A percentile compares a stretch with the other conserved stretches of the same genome.
Evolutionary conservation across 2,113 vertebrate species (phyloP).

Genomic region (Shinisaurus crocodilurus): DNA sequence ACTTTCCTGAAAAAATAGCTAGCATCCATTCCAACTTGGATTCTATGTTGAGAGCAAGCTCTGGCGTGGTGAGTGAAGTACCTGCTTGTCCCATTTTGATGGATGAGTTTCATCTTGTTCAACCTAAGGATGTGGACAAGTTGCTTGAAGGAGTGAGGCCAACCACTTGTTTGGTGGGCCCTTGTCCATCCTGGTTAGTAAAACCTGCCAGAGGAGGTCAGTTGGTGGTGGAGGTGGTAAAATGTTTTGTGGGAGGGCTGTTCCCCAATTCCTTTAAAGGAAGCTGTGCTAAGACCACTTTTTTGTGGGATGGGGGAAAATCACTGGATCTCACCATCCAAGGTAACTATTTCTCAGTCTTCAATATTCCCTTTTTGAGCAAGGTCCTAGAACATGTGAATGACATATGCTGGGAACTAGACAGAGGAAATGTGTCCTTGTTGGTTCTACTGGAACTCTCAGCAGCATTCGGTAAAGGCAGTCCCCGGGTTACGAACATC

Average conservation of each 20-base stretch:
- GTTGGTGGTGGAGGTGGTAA: not conserved
- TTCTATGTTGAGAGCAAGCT: not conserved
- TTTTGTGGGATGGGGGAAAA: not conserved
- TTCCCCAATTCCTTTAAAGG: not conserved
- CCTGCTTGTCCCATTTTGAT: not conserved
- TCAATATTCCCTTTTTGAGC: not conserved
- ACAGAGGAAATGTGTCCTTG: not conserved
- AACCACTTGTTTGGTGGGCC: not conserved
- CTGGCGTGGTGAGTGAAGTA: not conserved
- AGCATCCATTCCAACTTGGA: not conserved
- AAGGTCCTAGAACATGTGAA: not conserved
- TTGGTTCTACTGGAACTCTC: not conserved
- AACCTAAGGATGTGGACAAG: not conserved
- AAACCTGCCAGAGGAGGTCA: not conserved
- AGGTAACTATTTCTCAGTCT: not conserved
- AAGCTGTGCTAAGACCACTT: not conserved
- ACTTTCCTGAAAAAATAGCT: not conserved
- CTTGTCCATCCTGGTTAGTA: not conserved
- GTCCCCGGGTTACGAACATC: too few relatives aligned
- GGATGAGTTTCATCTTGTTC: not conserved
- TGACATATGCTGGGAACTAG: not conserved
- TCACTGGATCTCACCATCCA: not conserved
- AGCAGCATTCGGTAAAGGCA: not conserved
- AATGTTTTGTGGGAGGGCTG: not conserved
- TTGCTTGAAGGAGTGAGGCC: not conserved